These are phyloP conservation scores for Phocoena sinus DNA, from an alignment of 2,113 vertebrate genomes.

Conservation along the genomic window DNA sequence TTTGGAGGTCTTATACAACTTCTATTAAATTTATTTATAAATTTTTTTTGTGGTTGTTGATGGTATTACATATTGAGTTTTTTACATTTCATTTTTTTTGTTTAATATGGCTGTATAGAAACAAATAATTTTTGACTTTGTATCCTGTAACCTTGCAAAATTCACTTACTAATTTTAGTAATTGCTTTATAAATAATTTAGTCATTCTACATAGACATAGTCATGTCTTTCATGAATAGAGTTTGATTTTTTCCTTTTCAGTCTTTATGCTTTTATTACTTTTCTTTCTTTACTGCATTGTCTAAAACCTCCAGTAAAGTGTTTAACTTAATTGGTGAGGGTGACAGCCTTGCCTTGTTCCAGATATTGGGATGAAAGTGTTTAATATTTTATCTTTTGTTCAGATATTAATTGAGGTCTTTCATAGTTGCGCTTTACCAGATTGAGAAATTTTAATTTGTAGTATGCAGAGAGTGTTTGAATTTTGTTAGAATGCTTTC, in stretches of 20 bases:
- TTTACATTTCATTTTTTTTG: not conserved
- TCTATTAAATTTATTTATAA: not conserved
- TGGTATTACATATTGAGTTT: not conserved
- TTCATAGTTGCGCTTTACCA: not conserved
- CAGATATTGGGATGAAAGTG: not conserved
- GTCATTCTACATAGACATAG: not conserved
- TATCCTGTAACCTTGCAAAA: not conserved
- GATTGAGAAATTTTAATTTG: not conserved
- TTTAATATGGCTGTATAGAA: not conserved
- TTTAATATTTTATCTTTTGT: not conserved
- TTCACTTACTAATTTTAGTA: not conserved
- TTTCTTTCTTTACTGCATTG: not conserved
- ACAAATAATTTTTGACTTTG: not conserved
- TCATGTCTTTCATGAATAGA: not conserved
- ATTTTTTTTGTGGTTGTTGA: not conserved
- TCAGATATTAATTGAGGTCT: not conserved
- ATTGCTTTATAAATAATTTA: not conserved
- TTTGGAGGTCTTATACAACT: not conserved
- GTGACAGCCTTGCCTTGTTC: not conserved
- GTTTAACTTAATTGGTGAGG: not conserved
- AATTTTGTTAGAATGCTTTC: not conserved
- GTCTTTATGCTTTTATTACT: not conserved
- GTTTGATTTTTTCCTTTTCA: not conserved
- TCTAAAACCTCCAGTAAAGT: not conserved
- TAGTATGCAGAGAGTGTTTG: not conserved